These are phyloP conservation scores for Cinara cedri DNA, from an alignment of 2,888 invertebrate genomes.

Conservation along the genomic window DNA sequence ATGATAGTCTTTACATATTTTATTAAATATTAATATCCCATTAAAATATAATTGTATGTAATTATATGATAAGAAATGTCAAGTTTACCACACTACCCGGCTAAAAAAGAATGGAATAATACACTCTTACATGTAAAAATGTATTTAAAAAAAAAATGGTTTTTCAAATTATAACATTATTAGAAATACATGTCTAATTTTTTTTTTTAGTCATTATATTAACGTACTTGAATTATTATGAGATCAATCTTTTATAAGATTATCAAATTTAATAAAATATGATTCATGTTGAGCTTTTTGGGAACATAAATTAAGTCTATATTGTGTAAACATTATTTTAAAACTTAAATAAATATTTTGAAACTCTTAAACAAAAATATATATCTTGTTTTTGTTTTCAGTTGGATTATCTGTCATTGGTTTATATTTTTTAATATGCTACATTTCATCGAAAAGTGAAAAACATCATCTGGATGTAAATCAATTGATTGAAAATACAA, in stretches of 20 bases:
- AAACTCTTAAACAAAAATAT: neutral
- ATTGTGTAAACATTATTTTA: neutral
- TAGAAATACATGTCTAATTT: no score
- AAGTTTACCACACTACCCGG: no score
- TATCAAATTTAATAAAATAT: no score
- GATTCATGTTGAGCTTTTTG: neutral
- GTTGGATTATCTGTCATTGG: slow-evolving; percentile 21
- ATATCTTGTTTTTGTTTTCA: slow-evolving; percentile 12
- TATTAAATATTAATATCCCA: neutral
- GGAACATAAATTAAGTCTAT: neutral
- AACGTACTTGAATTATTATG: no score
- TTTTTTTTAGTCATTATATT: no score
- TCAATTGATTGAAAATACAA: slow-evolving; percentile 62
- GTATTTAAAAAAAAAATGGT: no score
- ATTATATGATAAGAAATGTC: no score
- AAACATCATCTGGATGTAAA: slow-evolving; percentile 62
- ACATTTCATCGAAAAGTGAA: slow-evolving; percentile 45
- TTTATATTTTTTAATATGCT: slow-evolving; percentile 43
- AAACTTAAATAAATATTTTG: neutral
- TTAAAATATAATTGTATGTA: neutral
- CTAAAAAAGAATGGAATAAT: no score
- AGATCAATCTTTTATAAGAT: no score
- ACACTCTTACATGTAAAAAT: no score
- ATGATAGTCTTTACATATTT: neutral
- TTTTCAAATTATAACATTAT: no score